A percentile compares a stretch with the other conserved stretches of the same genome.
phyloP scores from a whole-genome alignment of 1,140 invertebrate genomes.

The Drosophila hydei region DNA sequence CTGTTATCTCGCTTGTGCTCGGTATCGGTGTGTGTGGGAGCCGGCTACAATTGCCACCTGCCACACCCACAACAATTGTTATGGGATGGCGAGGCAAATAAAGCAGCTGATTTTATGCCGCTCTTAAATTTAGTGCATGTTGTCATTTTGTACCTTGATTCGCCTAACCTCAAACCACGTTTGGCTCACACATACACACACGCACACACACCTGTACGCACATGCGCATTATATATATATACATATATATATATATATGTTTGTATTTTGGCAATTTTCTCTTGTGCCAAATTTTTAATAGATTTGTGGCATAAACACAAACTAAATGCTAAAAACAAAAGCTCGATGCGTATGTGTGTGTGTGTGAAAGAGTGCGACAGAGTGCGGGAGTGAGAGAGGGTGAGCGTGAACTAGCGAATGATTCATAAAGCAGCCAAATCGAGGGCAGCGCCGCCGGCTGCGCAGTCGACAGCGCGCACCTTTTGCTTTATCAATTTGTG shows the following conservation, averaged over 20 bases:
- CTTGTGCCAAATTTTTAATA: slow-evolving; percentile 34
- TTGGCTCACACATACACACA: slow-evolving; percentile 36
- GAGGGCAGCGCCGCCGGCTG: slow-evolving; percentile 48
- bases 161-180: slow-evolving; percentile 47
- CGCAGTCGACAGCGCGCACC: slow-evolving; percentile 39
- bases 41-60: slow-evolving; percentile 26
- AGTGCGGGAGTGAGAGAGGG: slow-evolving; percentile 14
- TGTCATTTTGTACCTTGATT: slow-evolving; percentile 40
- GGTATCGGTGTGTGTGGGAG: slow-evolving; percentile 10
- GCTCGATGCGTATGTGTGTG: neutral
- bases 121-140: slow-evolving; percentile 42
- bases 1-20: slow-evolving; percentile 9
- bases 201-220: slow-evolving; percentile 5
- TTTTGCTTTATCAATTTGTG: slow-evolving; percentile 61
- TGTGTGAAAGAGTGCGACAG: slow-evolving; percentile 15
- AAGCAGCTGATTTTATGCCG: slow-evolving; percentile 62
- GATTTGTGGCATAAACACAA: slow-evolving; percentile 45
- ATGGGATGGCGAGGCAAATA: neutral
- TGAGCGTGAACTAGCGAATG: slow-evolving; percentile 23
- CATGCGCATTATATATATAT: slow-evolving; percentile 5
- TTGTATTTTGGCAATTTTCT: slow-evolving; percentile 35
- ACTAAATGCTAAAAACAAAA: slow-evolving; percentile 23
- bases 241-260: neutral
- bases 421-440: slow-evolving; percentile 44
- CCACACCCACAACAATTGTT: slow-evolving; percentile 1